Base-by-base conservation (phyloP, 92 coral and sea anemone genomes). In the Phymanthus crucifer region DNA sequence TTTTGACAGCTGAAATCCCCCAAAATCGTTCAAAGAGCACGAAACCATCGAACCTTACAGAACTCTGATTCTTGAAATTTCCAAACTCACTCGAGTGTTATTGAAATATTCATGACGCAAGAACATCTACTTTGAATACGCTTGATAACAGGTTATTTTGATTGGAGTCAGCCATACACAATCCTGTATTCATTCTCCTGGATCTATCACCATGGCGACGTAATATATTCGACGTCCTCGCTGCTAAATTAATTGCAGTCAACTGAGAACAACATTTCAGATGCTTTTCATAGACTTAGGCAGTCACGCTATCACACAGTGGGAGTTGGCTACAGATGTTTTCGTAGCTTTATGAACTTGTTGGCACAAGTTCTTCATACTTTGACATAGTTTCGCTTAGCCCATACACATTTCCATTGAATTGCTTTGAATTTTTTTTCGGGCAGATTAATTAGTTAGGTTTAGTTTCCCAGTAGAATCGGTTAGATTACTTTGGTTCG, bases 141-240 rank as follows among this genome's bases (percentile, higher is more conserved):
- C 24, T 57, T 31, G 11, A 13, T 54, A 66, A 52, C 80, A 75
- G 70, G 80, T 54, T 75, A 69, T 75, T 75, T 75, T 75, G 7
- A 24, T 61, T 27, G 1, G 16, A 61, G 13, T 27, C 68, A 5
- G 17, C 68, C 68, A 27, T 26, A 61, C 68, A 23, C 32, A 27
- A 61, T 17, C 1, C 6, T 61, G 13, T n/a, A 61, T 11, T 29
- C 34, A 27, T 61, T 61, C 68, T 27, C 7, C 32, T 61, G 34
- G 12, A 24, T 61, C 34, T 27, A 34, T 61, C 29, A 3, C 34
- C 14, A 61, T 61, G 35, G 68, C 17, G 6, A 61, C 68, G 11
- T 61, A 61, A 61, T 61, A 2, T 61, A 61, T 61, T 61, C 34
- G 26, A 54, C 24, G 31, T 61, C 48, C 48, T 43, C 13, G 68